Evolutionary conservation across 2,888 invertebrate species (phyloP).

Genomic region (Eilema depressum): DNA sequence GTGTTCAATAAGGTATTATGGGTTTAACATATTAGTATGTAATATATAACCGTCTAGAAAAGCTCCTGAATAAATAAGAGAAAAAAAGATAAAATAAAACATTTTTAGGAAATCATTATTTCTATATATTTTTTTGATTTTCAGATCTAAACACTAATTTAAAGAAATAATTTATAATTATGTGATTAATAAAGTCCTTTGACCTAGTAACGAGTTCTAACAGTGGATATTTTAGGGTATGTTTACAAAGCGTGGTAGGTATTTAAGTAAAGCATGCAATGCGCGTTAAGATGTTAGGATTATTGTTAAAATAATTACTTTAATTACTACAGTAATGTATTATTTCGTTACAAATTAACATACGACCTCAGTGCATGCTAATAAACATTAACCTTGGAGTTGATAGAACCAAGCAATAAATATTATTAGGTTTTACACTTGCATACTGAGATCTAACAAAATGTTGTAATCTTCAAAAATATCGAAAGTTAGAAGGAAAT

Average conservation of each 20-base stretch:
- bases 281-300: slow-evolving; percentile 16
- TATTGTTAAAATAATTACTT: slow-evolving; percentile 29
- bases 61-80: too few species aligned
- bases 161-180: too few species aligned
- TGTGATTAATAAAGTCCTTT: too few species aligned
- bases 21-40: too few species aligned
- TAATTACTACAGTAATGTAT: slow-evolving; percentile 28
- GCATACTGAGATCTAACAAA: not conserved
- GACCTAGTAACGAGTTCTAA: not conserved
- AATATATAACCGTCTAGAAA: too few species aligned
- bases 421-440: slow-evolving; percentile 1
- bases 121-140: too few species aligned
- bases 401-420: slow-evolving; percentile 19
- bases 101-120: too few species aligned
- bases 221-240: not conserved
- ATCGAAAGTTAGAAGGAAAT: not conserved
- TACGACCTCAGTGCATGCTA: slow-evolving; percentile 34
- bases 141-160: too few species aligned
- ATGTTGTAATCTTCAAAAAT: not conserved
- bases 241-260: not conserved
- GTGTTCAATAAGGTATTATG: too few species aligned
- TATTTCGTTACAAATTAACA: slow-evolving; percentile 43
- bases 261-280: slow-evolving; percentile 10
- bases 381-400: slow-evolving; percentile 38
- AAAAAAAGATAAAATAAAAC: too few species aligned